These are phyloP conservation scores for Kryptopterus vitreolus DNA, from an alignment of 2,797 vertebrate genomes.

Conservation along the genomic window DNA sequence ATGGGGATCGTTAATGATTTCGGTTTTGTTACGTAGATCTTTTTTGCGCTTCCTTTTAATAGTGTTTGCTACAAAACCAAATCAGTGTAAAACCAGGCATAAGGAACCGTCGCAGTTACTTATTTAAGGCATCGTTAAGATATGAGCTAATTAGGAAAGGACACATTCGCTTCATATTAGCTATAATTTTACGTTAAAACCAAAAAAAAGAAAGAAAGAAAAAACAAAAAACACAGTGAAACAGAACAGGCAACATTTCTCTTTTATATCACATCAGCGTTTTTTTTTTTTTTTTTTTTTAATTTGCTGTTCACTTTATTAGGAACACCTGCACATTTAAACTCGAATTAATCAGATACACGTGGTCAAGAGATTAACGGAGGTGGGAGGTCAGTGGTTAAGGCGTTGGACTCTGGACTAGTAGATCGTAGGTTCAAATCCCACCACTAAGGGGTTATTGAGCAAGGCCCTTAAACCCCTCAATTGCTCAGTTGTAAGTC, in stretches of 20 bases:
- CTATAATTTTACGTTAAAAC: neutral
- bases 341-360: neutral
- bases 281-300: neutral
- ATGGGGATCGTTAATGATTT: neutral
- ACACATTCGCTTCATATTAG: neutral
- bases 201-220: too few relatives aligned
- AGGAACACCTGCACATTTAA: neutral
- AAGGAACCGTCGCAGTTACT: neutral
- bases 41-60: neutral
- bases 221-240: neutral
- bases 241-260: neutral
- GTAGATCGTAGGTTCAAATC: too few relatives aligned
- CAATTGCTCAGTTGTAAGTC: neutral
- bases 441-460: too few relatives aligned
- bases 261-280: neutral
- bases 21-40: neutral
- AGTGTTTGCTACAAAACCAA: neutral
- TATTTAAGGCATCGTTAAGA: conserved; percentile 6
- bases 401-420: too few relatives aligned
- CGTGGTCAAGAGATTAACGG: neutral
- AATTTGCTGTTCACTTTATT: neutral
- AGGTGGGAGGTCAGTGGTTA: too few relatives aligned
- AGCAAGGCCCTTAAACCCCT: too few relatives aligned
- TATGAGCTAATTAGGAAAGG: conserved; percentile 1
- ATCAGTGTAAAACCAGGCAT: neutral